Conservation (phyloP, 2,797 vertebrate genomes). For the Alexandromys oeconomus region DNA sequence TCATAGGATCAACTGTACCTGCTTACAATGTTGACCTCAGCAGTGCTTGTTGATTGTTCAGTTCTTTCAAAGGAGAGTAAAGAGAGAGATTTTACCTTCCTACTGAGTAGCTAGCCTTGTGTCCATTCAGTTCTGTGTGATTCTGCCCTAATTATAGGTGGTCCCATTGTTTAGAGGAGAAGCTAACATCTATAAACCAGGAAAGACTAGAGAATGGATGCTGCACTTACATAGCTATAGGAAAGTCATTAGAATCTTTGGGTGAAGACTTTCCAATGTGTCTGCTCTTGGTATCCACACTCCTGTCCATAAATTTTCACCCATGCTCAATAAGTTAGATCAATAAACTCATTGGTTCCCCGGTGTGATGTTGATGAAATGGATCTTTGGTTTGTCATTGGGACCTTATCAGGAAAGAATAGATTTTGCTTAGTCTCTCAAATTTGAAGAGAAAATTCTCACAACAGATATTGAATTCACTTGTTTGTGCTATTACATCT, state of each 20-base stretch:
- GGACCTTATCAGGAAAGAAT: background rate
- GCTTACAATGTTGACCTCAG: background rate
- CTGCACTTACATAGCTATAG: background rate
- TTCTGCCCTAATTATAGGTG: background rate
- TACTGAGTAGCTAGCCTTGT: background rate
- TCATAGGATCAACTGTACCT: background rate
- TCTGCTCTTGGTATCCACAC: background rate
- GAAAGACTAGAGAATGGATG: background rate
- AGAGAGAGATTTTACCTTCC: too few relatives aligned
- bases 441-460: background rate
- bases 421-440: background rate
- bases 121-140: background rate
- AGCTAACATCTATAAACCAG: background rate
- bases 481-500: background rate
- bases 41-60: background rate
- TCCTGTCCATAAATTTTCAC: background rate
- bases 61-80: too few relatives aligned
- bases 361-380: background rate
- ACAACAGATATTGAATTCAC: background rate
- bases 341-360: background rate
- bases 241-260: background rate
- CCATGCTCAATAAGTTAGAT: background rate
- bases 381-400: background rate
- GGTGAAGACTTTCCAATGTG: background rate
- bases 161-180: background rate